These are phyloP conservation scores for Remorina albescens DNA, from an alignment of 2,797 vertebrate genomes.

Conservation along the genomic window DNA sequence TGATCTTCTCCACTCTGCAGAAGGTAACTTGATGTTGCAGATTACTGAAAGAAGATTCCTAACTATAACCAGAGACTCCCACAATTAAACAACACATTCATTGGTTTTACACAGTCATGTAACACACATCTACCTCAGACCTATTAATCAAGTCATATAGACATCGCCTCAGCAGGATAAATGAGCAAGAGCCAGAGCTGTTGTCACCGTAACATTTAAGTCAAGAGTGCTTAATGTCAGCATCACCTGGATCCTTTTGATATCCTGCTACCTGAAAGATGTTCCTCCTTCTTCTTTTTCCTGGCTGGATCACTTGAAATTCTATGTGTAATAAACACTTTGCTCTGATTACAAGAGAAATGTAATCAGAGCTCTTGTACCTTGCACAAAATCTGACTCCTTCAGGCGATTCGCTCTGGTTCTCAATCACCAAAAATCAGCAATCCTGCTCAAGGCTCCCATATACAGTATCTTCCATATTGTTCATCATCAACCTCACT, in stretches of 20 bases:
- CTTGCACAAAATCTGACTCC: conserved; percentile 10
- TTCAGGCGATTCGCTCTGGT: conserved; percentile 47
- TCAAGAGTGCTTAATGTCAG: conserved; percentile 55
- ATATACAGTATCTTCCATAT: conserved; percentile 16
- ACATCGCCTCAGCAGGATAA: conserved; percentile 62
- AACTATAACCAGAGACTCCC: conserved; percentile 63
- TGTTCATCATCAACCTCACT: conserved; percentile 43
- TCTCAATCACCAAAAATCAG: conserved; percentile 51
- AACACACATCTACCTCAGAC: conserved; percentile 40
- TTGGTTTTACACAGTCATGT: conserved; percentile 53
- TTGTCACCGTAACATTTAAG: conserved; percentile 48
- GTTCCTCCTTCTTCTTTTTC: conserved; percentile 28
- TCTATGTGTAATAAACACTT: conserved; percentile 49
- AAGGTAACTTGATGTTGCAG: conserved; percentile 93
- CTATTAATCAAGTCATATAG: conserved; percentile 66
- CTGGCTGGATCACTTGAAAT: conserved; percentile 47
- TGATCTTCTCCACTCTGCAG: conserved; percentile 92
- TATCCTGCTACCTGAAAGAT: conserved; percentile 41
- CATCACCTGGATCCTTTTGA: conserved; percentile 44
- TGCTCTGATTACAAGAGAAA: conserved; percentile 40
- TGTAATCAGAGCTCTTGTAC: conserved; percentile 31
- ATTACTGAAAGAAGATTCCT: conserved; percentile 67
- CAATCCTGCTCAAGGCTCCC: conserved; percentile 44
- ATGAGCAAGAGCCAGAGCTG: conserved; percentile 64
- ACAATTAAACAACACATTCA: conserved; percentile 53